Conservation (phyloP, 1,140 invertebrate species). For the Calycopis cecrops region DNA sequence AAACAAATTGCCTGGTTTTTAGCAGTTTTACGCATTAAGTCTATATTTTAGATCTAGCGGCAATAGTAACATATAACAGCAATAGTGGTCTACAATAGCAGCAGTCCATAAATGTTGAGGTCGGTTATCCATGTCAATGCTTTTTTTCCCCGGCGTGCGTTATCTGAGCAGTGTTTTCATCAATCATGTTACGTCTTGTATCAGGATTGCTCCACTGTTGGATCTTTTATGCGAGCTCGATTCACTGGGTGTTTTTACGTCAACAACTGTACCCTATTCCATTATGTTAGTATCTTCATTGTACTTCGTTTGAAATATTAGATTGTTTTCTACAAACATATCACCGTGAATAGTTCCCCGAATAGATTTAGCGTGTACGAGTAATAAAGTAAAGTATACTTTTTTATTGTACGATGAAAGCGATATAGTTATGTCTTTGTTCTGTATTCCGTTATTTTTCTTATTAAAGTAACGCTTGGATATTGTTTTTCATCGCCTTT, state of each 20-base stretch:
- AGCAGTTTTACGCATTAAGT: too few relatives aligned
- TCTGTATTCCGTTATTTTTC: too few relatives aligned
- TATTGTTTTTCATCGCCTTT: too few relatives aligned
- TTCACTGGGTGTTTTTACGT: conserved; percentile 26
- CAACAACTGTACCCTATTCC: conserved; percentile 19
- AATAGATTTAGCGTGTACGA: conserved; percentile 1
- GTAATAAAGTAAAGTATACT: too few relatives aligned
- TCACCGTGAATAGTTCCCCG: conserved; percentile 6
- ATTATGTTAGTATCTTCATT: conserved; percentile 23
- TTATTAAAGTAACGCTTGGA: too few relatives aligned
- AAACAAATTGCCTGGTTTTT: too few relatives aligned
- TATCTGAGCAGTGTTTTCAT: conserved; percentile 26
- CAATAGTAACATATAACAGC: too few relatives aligned
- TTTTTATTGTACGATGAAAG: too few relatives aligned
- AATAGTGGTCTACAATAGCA: too few relatives aligned
- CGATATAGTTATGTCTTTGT: too few relatives aligned
- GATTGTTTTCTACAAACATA: conserved; percentile 16
- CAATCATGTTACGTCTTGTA: conserved; percentile 26
- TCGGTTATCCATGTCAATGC: not conserved
- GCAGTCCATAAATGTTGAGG: too few relatives aligned
- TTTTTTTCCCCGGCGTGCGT: conserved; percentile 11
- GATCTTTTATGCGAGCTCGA: conserved; percentile 26
- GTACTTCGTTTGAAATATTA: conserved; percentile 19
- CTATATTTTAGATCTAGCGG: too few relatives aligned
- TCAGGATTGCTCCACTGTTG: conserved; percentile 23